Percentiles rank a stretch among this genome's conserved stretches.
These are phyloP conservation scores for Trogon melanurus DNA, from an alignment of 2,113 vertebrate species.

Conservation along the genomic window DNA sequence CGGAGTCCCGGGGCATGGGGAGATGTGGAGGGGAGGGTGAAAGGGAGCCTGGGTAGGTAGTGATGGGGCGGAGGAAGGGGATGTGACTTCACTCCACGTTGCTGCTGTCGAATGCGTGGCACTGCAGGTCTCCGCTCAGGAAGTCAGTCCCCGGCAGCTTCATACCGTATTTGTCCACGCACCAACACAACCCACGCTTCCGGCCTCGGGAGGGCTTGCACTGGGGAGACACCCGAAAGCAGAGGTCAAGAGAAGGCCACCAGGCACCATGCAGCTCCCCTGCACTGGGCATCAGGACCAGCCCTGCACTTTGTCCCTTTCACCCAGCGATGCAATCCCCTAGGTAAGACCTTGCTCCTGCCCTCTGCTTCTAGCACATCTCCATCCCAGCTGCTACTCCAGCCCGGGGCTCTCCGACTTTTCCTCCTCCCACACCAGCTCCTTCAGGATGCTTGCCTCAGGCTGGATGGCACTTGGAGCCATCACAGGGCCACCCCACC, in stretches of 20 bases:
- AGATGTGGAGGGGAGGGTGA: constrained; percentile 75
- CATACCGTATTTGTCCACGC: constrained; percentile 96
- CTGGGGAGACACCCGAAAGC: constrained; percentile 70
- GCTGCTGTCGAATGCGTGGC: constrained; percentile 93
- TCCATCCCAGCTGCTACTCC: not conserved
- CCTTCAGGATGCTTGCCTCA: not conserved
- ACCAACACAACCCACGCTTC: constrained; percentile 97
- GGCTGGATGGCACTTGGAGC: not conserved
- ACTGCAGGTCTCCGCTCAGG: constrained; percentile 91
- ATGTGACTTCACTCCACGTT: constrained; percentile 88
- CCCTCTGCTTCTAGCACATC: not conserved
- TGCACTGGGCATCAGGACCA: not conserved
- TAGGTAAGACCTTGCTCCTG: not conserved
- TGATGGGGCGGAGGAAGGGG: constrained; percentile 72
- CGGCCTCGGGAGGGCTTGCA: constrained; percentile 97
- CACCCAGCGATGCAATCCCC: not conserved
- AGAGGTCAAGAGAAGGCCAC: not conserved
- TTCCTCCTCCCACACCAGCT: not conserved
- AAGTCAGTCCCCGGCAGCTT: constrained; percentile 95
- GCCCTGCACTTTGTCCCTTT: not conserved
- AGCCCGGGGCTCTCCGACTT: not conserved
- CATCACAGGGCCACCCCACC: not conserved
- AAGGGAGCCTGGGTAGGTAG: constrained; percentile 64
- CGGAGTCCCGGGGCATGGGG: constrained; percentile 69
- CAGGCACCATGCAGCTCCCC: rapidly evolving